Conservation (phyloP, 2,888 invertebrate species). For the Hylaea fasciaria region DNA sequence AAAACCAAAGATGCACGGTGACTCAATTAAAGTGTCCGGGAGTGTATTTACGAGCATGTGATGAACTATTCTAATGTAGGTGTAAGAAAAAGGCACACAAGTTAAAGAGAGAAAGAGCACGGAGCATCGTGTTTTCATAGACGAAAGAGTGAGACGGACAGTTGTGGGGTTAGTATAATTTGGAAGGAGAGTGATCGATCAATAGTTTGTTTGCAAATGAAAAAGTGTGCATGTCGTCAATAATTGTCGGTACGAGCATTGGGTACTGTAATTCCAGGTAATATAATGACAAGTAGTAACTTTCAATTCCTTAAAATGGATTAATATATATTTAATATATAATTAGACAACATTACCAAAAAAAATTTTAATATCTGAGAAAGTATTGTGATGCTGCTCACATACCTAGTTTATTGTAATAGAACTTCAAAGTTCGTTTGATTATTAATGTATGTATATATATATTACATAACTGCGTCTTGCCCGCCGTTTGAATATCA, state of each 20-base stretch:
- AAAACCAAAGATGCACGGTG: too few relatives aligned
- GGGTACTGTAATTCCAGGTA: not conserved
- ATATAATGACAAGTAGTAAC: too few relatives aligned
- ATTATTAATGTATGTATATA: too few relatives aligned
- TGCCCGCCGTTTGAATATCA: not conserved
- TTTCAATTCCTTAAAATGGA: too few relatives aligned
- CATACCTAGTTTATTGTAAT: too few relatives aligned
- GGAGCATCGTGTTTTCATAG: conserved; percentile 49
- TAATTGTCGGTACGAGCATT: not conserved
- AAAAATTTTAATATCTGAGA: too few relatives aligned
- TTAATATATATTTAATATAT: too few relatives aligned
- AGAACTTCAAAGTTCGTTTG: too few relatives aligned
- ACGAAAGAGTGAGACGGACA: conserved; percentile 38
- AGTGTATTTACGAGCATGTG: conserved; percentile 4
- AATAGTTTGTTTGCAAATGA: not conserved
- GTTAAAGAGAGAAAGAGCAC: conserved; percentile 77
- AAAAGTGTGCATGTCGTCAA: not conserved
- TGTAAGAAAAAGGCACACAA: conserved; percentile 42
- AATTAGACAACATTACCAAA: too few relatives aligned
- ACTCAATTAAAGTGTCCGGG: too few relatives aligned
- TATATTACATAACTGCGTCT: not conserved
- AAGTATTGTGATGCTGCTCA: too few relatives aligned
- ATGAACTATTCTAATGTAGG: conserved; percentile 31
- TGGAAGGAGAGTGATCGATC: conserved; percentile 18
- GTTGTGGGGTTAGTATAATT: conserved; percentile 44